These are phyloP conservation scores for Smithornis capensis DNA, from an alignment of 2,113 vertebrate species.

Conservation along the genomic window DNA sequence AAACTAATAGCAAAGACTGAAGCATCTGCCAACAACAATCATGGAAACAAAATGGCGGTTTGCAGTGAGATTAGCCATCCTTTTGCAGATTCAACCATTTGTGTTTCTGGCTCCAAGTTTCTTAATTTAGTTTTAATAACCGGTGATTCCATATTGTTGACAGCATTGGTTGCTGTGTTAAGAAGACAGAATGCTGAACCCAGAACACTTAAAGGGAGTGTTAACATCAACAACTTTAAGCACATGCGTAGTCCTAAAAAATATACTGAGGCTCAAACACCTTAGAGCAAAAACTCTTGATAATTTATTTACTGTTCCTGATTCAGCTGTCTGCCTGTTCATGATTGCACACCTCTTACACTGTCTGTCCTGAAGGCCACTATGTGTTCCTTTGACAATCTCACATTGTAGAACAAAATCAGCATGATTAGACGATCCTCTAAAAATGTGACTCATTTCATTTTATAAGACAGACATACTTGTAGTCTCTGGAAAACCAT, in stretches of 20 bases:
- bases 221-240: background rate
- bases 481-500: background rate
- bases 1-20: background rate
- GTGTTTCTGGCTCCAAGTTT: background rate
- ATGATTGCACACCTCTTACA: background rate
- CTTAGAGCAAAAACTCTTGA: constrained; percentile 12
- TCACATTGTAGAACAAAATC: background rate
- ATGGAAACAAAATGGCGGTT: background rate
- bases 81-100: background rate
- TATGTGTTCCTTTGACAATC: background rate
- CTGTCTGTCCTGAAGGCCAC: background rate
- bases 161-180: background rate
- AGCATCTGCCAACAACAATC: background rate
- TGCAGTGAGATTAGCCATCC: background rate
- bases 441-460: background rate
- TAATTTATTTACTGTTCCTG: background rate
- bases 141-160: background rate
- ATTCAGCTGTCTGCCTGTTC: constrained; percentile 3
- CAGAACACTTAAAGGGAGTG: background rate
- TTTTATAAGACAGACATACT: background rate
- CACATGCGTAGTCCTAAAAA: background rate
- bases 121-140: background rate
- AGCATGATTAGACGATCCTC: background rate
- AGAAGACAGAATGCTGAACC: background rate
- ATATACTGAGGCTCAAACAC: background rate